Evolutionary conservation across 2,888 invertebrate species (phyloP).

Genomic region (Coleophora flavipennella): DNA sequence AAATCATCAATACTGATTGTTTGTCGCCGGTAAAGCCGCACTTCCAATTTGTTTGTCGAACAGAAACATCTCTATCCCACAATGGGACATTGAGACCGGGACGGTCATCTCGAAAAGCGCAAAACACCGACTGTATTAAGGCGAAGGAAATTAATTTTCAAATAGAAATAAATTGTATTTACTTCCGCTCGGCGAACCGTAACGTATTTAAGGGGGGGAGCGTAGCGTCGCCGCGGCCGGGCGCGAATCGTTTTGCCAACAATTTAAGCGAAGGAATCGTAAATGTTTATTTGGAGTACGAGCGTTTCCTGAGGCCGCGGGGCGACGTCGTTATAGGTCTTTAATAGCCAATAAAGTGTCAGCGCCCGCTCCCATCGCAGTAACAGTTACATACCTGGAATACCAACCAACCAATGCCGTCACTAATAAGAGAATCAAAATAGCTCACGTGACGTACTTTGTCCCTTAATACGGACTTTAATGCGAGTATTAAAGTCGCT

Average conservation of each 20-base stretch:
- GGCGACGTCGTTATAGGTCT: conserved; percentile 59
- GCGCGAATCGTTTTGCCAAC: conserved; percentile 62
- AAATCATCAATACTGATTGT: too few species aligned
- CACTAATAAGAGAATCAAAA: conserved; percentile 4
- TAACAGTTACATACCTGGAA: conserved; percentile 58
- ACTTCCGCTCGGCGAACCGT: conserved; percentile 58
- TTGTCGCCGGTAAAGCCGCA: too few species aligned
- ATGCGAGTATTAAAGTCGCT: background rate
- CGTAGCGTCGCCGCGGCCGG: conserved; percentile 29
- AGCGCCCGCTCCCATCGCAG: conserved; percentile 44
- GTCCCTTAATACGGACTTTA: background rate
- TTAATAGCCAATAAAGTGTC: conserved; percentile 68
- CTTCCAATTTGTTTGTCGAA: too few species aligned
- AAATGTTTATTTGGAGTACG: conserved; percentile 63
- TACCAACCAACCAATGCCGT: conserved; percentile 16
- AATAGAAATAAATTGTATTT: conserved; percentile 68
- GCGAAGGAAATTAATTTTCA: conserved; percentile 55
- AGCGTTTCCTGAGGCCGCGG: conserved; percentile 46
- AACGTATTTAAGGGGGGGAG: conserved; percentile 54
- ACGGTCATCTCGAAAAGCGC: conserved; percentile 36
- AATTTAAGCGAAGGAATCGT: conserved; percentile 62
- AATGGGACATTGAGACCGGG: conserved; percentile 23
- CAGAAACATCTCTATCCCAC: conserved; percentile 9
- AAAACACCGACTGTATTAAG: conserved; percentile 45
- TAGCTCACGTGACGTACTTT: background rate